Conservation (phyloP, 2,113 vertebrate species). For the Tiliqua scincoides region DNA sequence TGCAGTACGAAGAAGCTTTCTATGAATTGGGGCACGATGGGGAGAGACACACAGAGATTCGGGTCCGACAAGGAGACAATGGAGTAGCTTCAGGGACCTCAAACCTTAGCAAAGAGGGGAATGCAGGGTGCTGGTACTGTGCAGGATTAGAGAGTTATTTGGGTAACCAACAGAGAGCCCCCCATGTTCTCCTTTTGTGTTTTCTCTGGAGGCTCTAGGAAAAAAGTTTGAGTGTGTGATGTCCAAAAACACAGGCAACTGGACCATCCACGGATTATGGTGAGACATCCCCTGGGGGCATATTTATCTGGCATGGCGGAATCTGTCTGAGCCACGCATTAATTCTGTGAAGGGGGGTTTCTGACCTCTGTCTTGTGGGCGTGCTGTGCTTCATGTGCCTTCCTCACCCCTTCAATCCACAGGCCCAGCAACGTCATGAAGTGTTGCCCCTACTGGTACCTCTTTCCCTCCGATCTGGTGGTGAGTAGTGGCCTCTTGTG, state of each 20-base stretch:
- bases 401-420: neutral
- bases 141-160: neutral
- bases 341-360: neutral
- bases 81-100: neutral
- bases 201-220: neutral
- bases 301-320: too few species aligned
- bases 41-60: neutral
- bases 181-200: neutral
- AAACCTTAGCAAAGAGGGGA: neutral
- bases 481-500: neutral
- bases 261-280: conserved; percentile 51
- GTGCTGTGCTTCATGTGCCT: neutral
- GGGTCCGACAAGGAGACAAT: neutral
- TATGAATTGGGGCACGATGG: neutral
- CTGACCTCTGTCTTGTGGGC: neutral
- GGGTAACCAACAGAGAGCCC: neutral
- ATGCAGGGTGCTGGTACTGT: neutral
- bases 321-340: too few species aligned
- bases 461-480: conserved; percentile 21
- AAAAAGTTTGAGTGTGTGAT: neutral
- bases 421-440: conserved; percentile 11
- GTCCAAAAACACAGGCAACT: neutral
- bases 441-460: neutral
- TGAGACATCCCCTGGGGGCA: neutral
- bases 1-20: neutral